Evolutionary conservation across 2,113 vertebrate genomes (phyloP), one percentile per base, ranked within the genome.

Genomic region (Macrotis lagotis): DNA sequence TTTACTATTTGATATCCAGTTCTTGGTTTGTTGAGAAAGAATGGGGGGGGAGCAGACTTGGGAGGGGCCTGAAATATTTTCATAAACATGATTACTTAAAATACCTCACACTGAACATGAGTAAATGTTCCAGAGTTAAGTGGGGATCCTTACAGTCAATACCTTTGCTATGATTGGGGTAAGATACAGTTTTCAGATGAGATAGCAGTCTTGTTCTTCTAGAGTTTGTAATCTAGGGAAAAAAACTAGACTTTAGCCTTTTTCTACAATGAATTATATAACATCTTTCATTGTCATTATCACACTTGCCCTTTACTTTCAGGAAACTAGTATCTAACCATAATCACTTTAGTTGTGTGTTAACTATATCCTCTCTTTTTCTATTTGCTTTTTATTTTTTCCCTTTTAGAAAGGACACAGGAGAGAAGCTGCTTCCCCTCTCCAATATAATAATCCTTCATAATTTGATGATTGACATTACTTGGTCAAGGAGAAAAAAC

Each of bases 291-390:
- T 44, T 48, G 52, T 91, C 4, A 16, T 49, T 90, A 2, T 50
- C 26, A 25, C 28, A 83, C 50, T n/a, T 50, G 14, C 50, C 59
- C 10, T 25, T 88, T 88, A 26, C 9, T 51, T 93, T 52, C 31
- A 91, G 96, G 52, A 97, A 66, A 44, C 50, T 37, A 16, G 55
- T 48, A 48, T 37, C 93, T 92, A 51, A 14, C 44, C 44, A 92
- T 48, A 90, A 83, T 90, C 50, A 51, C 16, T 94, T 52, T 66
- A 88, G 89, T 50, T 66, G 24, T 8, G 25, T 22, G 19, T 93
- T 37, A 89, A 52, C 44, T 48, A 55, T 12, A 37, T 91, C 48
- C 22, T 92, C n/a, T 51, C 59, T 91, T 94, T 95, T n/a, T 51
- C 28, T 48, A 89, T 48, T 47, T 66, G 31, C 12, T 44, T 74